These are phyloP conservation scores for Acanthosepion lycidas DNA, from an alignment of 2,888 invertebrate species.

Conservation along the genomic window DNA sequence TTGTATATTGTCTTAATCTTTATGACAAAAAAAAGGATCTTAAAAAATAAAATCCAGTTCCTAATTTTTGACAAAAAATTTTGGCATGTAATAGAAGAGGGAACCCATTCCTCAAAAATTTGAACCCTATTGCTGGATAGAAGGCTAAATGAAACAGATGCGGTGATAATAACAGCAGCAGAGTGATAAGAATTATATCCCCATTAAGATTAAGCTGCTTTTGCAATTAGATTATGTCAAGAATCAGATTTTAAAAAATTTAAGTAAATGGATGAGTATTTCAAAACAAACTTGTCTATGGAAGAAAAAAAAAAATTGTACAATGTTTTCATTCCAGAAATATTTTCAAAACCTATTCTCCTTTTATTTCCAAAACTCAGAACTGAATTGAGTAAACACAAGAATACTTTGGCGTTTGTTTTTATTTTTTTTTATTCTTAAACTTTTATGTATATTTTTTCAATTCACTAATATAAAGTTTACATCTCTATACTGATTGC, in stretches of 20 bases:
- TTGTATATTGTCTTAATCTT: too few species aligned
- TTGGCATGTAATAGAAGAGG: too few species aligned
- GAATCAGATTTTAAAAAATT: background rate
- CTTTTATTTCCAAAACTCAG: background rate
- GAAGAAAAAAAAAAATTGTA: background rate
- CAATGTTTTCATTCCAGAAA: constrained; percentile 33
- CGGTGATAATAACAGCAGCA: background rate
- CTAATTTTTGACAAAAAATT: too few species aligned
- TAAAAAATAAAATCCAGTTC: too few species aligned
- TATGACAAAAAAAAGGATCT: too few species aligned
- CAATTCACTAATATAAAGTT: constrained; percentile 15
- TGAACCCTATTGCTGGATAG: too few species aligned
- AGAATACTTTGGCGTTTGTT: background rate
- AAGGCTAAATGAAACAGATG: background rate
- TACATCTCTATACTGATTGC: background rate
- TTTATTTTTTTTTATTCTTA: background rate
- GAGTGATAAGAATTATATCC: background rate
- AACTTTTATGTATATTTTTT: background rate
- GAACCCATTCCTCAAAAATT: too few species aligned
- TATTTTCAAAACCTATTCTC: constrained; percentile 20
- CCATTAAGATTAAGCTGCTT: background rate
- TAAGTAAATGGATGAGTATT: background rate
- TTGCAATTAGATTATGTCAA: background rate
- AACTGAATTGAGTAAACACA: background rate
- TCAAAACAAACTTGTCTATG: constrained; percentile 12